Base-by-base conservation (phyloP, 92 coral and sea anemone species). In the Bergia sp. region DNA sequence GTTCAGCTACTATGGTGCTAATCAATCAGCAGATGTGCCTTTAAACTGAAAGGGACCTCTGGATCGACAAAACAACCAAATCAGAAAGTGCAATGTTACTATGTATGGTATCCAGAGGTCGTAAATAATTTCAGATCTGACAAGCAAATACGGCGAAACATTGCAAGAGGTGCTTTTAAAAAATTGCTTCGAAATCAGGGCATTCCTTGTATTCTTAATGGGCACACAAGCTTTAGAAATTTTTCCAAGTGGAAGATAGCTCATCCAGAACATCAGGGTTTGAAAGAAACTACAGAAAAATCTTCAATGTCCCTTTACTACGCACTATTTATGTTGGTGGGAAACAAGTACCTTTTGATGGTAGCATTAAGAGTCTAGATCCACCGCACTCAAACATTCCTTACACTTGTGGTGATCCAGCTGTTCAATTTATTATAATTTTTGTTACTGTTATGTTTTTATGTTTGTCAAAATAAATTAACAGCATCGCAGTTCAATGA, bases 1-100 rank as follows among this genome's bases (percentile, higher is more conserved):
- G 9, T 1, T 36, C 20, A 74, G 73, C 21, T 86, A 12, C 29
- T 86, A 71, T 29, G 37, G 20, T 50, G 37, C n/a, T 61, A 61
- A 61, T 12, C 12, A 15, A 15, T n/a, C 69, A 1, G 20, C 12
- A n/a, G 69, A 61, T 7, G 10, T 61, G 12, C 69, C 91, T 89
- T 89, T 89, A 89, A 89, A 89, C 91, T 16, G 42, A n/a, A 16
- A 77, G 37, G 77, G 91, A 84, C 91, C 91, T 89, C 89, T 76
- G 49, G 89, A 57, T 85, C 81, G 1, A 86, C 40, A 11, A 67
- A n/a, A 36, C 3, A 65, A 20, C 69, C 42, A 23, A 13, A 12
- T 40, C 42, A 85, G 75, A 44, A 41, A 43, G 88, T 85, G 16
- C 50, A n/a, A 42, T 85, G 88, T 67, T 64, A 85, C 65, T 85